Base-by-base conservation (phyloP, 1,140 invertebrate species). In the Camponotus pennsylvanicus region DNA sequence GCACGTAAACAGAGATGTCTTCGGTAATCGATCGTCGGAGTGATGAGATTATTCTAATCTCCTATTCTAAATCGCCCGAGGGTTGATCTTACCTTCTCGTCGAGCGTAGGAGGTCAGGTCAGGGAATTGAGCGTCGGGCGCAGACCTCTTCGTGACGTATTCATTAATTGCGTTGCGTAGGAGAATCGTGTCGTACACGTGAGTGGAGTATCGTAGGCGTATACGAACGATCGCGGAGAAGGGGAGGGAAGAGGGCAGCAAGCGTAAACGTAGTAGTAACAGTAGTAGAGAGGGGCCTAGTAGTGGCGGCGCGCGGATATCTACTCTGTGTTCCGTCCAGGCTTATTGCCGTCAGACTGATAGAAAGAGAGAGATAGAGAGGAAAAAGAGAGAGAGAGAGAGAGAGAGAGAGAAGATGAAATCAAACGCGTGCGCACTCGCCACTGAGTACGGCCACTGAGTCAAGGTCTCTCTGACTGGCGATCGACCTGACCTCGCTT, bases 401-500 rank as follows among this genome's bases (percentile, higher is more conserved):
- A 49, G 55, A 40, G 49, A 49, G 40, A 11, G 71, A 37, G 67
- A 49, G 75, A 77, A 9, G 21, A 66, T 37, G n/a, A 55, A 40
- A 85, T 49, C 66, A n/a, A 42, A n/a, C 80, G 90, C 87, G 82
- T 89, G 89, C 92, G 92, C 92, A 37, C 37, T 63, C 45, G 32
- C 55, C 27, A 21, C 32, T 13, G 21, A 57, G 82, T 86, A 80
- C 88, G 88, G 91, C 87, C 90, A 93, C 86, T 92, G 92, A 93
- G 93, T 93, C 93, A 93, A 93, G 92, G 93, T 93, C 92, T 88
- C 64, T 52, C 82, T 57, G 45, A 77, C 84, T 89, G 75, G 82
- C 89, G 87, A 92, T 93, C 92, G 91, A 92, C 91, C 90, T 93
- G 91, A 93, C 91, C 92, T 92, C 91, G 87, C 85, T 89, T 85